These are phyloP conservation scores for Python bivittatus DNA, from an alignment of 2,113 vertebrate genomes.

Conservation along the genomic window DNA sequence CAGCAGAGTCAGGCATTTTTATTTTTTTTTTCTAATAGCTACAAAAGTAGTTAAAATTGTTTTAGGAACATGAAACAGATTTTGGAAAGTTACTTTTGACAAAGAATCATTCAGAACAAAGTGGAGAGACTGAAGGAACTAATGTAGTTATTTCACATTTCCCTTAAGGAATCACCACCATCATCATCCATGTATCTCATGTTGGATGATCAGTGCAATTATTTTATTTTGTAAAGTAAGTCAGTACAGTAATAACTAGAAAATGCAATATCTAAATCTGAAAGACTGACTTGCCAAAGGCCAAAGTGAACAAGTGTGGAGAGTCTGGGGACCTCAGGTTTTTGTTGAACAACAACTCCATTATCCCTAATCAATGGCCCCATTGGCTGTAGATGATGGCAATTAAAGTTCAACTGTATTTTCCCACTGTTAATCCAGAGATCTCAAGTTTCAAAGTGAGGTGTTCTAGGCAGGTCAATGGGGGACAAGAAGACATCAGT, in stretches of 20 bases:
- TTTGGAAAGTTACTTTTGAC: conserved; percentile 2
- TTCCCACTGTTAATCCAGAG: neutral
- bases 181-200: neutral
- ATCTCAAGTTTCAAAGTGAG: neutral
- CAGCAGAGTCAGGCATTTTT: neutral
- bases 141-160: neutral
- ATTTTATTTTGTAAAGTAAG: neutral
- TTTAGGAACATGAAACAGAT: neutral
- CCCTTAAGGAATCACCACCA: neutral
- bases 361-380: neutral
- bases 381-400: neutral
- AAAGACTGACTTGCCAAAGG: neutral
- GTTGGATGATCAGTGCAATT: neutral
- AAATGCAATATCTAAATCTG: neutral
- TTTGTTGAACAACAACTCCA: neutral
- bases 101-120: neutral
- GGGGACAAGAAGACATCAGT: neutral
- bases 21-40: neutral
- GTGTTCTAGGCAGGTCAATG: neutral
- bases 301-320: neutral
- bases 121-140: neutral
- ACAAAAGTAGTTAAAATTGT: conserved; percentile 14
- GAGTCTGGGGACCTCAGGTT: neutral
- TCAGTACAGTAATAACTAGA: neutral
- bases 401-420: neutral